Evolutionary conservation across 2,113 vertebrate species (phyloP).

Genomic region (Forbesichthys agassizii): DNA sequence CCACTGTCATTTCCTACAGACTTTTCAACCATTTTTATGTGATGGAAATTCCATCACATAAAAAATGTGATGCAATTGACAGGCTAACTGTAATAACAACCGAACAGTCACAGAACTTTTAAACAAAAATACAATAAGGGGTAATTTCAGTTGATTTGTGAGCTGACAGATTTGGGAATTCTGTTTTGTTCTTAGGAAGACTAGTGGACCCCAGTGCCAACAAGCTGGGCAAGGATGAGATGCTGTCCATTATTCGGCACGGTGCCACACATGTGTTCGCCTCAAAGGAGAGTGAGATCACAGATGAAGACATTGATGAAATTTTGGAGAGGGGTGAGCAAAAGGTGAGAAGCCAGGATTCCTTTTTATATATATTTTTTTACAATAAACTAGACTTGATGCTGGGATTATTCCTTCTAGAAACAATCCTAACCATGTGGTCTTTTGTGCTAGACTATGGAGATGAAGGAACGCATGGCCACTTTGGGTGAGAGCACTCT

Average conservation of each 20-base stretch:
- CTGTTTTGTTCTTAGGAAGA: constrained; percentile 76
- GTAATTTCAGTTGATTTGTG: neutral
- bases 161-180: too few relatives aligned
- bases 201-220: constrained; percentile 95
- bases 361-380: neutral
- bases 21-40: too few relatives aligned
- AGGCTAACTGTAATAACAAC: too few relatives aligned
- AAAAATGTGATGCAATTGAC: too few relatives aligned
- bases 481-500: constrained; percentile 93
- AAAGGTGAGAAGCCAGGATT: constrained; percentile 77
- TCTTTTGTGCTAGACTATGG: constrained; percentile 83
- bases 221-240: constrained; percentile 98
- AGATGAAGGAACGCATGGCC: constrained; percentile 94
- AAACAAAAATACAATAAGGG: too few relatives aligned
- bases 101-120: too few relatives aligned
- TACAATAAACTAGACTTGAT: too few relatives aligned
- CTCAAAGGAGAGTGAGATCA: constrained; percentile 98
- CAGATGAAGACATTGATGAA: constrained; percentile 93
- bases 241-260: constrained; percentile 98
- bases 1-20: too few relatives aligned
- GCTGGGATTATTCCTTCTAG: too few relatives aligned
- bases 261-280: constrained; percentile 97
- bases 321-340: constrained; percentile 95
- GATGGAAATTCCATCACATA: too few relatives aligned
- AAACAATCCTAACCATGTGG: neutral